Evolutionary conservation across 2,113 vertebrate species (phyloP), one percentile per base, ranked within the genome.

Genomic region (Hydropotes inermis): DNA sequence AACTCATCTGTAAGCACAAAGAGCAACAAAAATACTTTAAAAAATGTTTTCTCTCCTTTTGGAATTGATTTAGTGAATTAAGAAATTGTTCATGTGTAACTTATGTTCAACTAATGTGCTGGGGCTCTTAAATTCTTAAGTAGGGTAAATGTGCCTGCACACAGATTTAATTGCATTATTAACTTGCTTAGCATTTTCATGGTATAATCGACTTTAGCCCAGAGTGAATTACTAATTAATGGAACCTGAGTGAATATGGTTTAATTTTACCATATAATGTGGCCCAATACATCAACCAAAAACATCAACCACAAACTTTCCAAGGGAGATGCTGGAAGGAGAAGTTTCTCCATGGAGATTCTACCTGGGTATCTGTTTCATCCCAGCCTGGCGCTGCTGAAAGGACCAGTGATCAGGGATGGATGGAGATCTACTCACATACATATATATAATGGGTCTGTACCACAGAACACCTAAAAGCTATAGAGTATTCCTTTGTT

Each of bases 131-230:
- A 84, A 94, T 97, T 95, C 92, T 89, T 84, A 87, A 97, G 76
- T 84, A 91, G 87, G 78, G 28, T 92, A 96, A 97, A 83, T 79
- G n/a, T 86, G 88, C 30, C 76, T 58, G 45, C n/a, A 78, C 94
- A 91, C 43, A 78, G 36, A 94, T 94, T 96, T 94, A 96, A 88
- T 95, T 88, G 43, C 70, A 54, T 94, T 97, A 93, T 96, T 97
- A 95, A 96, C 94, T 97, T 98, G 78, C 76, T 82, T 83, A 96
- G 67, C 91, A 70, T 97, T 96, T 97, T 96, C 58, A 25, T 94
- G 81, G 47, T 92, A 2, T 78, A 92, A 87, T 96, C 0, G 30
- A 90, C 84, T 94, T 97, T 88, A 87, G 23, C 19, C 67, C 30
- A 70, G 43, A 86, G 19, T 45, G 54, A 90, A 86, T 97, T 96